Percentiles rank a stretch among this genome's conserved stretches.
Evolutionary conservation across 2,888 invertebrate species (phyloP).

Genomic region (Melanchra persicariae): DNA sequence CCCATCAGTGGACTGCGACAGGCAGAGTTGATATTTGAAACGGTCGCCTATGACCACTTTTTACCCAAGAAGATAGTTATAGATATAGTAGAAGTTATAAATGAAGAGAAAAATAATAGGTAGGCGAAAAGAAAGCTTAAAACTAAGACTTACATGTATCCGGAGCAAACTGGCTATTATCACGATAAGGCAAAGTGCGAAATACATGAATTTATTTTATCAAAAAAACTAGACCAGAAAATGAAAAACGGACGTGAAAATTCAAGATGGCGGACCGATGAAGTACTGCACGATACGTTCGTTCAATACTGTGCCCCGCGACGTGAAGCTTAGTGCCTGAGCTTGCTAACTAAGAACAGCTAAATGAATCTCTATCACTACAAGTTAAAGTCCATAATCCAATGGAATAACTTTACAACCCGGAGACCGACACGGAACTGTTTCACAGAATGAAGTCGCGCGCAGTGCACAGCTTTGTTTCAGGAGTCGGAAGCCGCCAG

Average conservation of each 20-base stretch:
- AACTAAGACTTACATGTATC: conserved; percentile 82
- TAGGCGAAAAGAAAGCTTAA: conserved; percentile 2
- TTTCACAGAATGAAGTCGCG: conserved; percentile 45
- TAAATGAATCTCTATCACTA: conserved; percentile 11
- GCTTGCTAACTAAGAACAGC: not conserved
- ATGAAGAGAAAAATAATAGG: not conserved
- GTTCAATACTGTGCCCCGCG: not conserved
- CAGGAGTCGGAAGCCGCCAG: conserved; percentile 24
- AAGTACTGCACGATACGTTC: not conserved
- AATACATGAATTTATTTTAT: conserved; percentile 82
- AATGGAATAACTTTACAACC: conserved; percentile 31
- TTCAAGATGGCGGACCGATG: conserved; percentile 7
- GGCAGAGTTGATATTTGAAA: not conserved
- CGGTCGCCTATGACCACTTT: not conserved
- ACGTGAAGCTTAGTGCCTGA: not conserved
- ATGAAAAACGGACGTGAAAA: not conserved
- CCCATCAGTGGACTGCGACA: not conserved
- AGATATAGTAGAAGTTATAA: not conserved
- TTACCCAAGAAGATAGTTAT: not conserved
- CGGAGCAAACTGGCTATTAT: conserved; percentile 86
- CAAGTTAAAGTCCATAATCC: conserved; percentile 18
- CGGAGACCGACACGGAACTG: conserved; percentile 25
- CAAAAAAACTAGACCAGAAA: not conserved
- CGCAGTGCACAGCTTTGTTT: conserved; percentile 39
- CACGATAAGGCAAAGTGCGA: conserved; percentile 87